A percentile compares a stretch with the other conserved stretches of the same genome.
Conservation (phyloP, 2,888 invertebrate species). For the Phaonia tiefii region DNA sequence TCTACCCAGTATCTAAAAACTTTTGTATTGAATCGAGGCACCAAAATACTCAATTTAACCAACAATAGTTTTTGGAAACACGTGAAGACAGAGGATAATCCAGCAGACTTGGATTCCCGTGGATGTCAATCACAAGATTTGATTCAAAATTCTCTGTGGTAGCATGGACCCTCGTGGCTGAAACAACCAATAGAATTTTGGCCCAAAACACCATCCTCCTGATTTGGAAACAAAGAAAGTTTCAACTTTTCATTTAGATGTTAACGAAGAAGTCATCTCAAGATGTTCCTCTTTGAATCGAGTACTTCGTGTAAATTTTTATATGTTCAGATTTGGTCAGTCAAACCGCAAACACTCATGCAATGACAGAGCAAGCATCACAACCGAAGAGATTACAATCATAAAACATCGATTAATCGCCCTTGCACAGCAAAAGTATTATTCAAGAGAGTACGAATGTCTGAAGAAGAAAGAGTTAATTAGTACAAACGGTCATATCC, state of each 20-base stretch:
- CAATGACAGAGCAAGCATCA: background rate
- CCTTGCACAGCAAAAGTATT: too few relatives aligned
- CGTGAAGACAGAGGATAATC: background rate
- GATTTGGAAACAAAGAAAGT: constrained; percentile 12
- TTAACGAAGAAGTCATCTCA: constrained; percentile 5
- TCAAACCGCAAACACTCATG: background rate
- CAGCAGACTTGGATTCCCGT: constrained; percentile 11
- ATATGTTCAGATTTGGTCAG: too few relatives aligned
- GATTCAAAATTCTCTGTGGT: constrained; percentile 3
- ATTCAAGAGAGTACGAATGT: too few relatives aligned
- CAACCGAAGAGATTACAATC: background rate
- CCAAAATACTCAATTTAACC: background rate
- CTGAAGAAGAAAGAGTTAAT: too few relatives aligned
- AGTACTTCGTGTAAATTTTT: background rate
- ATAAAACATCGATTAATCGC: background rate
- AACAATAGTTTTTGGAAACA: background rate
- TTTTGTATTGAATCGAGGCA: too few relatives aligned
- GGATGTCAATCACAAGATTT: constrained; percentile 13
- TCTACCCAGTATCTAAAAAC: too few relatives aligned
- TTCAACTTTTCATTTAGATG: background rate
- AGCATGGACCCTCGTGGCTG: constrained; percentile 16
- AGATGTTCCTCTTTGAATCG: constrained; percentile 7
- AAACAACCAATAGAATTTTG: background rate
- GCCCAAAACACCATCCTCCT: constrained; percentile 1
- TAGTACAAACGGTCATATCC: too few relatives aligned